A percentile compares a stretch with the other conserved stretches of the same genome.
These are phyloP conservation scores for Syngnathus floridae DNA, from an alignment of 2,113 vertebrate genomes.

Conservation along the genomic window DNA sequence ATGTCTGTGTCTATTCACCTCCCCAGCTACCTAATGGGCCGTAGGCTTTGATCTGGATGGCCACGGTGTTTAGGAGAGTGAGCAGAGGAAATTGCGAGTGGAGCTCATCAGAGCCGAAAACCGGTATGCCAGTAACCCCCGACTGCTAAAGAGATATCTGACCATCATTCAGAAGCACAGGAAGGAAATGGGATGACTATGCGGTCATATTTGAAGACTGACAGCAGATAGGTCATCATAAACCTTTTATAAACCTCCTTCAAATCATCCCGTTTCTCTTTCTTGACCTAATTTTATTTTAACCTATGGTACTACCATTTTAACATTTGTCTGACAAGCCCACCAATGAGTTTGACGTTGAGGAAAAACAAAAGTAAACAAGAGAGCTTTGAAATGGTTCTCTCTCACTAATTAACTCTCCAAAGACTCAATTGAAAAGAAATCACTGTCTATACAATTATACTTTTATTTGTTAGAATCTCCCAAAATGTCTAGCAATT, in stretches of 20 bases:
- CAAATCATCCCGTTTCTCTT: constrained; percentile 14
- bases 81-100: constrained; percentile 64
- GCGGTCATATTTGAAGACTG: constrained; percentile 36
- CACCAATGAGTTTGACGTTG: not conserved
- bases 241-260: constrained; percentile 6
- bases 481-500: constrained; percentile 23
- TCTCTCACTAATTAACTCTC: not conserved
- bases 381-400: not conserved
- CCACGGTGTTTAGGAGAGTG: constrained; percentile 53
- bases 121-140: constrained; percentile 45
- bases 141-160: constrained; percentile 58
- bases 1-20: constrained; percentile 52
- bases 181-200: constrained; percentile 28
- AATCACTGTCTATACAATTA: constrained; percentile 3
- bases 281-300: not conserved
- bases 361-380: not conserved
- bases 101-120: constrained; percentile 55
- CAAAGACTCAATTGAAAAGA: not conserved
- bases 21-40: constrained; percentile 73
- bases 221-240: constrained; percentile 37
- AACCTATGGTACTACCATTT: not conserved
- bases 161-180: constrained; percentile 46
- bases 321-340: not conserved
- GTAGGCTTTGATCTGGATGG: constrained; percentile 67
- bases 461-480: constrained; percentile 27